These are phyloP conservation scores for Petrolisthes manimaculis DNA, from an alignment of 2,888 invertebrate genomes.

Conservation along the genomic window DNA sequence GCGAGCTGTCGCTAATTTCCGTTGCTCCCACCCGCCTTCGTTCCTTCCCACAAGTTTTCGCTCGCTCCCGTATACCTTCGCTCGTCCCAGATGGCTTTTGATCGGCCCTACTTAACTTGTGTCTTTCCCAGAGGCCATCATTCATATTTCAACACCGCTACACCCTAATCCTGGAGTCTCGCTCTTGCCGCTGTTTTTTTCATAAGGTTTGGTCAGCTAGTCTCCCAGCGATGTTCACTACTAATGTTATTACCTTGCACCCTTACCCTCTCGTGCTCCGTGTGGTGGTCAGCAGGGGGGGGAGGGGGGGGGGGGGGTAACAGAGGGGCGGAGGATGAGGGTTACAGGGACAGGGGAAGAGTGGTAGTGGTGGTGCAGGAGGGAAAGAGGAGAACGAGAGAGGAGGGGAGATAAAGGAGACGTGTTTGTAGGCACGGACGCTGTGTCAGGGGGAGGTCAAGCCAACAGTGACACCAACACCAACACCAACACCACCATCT, in stretches of 20 bases:
- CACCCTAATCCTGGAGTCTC: constrained; percentile 13
- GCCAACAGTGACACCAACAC: neutral
- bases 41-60: constrained; percentile 46
- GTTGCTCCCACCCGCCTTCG: constrained; percentile 53
- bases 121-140: constrained; percentile 45
- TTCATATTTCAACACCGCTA: constrained; percentile 52
- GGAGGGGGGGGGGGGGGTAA: constrained; percentile 10
- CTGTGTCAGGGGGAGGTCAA: neutral
- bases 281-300: constrained; percentile 37
- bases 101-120: constrained; percentile 57
- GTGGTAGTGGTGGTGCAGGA: constrained; percentile 4
- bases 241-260: constrained; percentile 39
- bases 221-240: constrained; percentile 12
- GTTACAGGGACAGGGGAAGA: neutral
- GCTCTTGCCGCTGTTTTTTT: neutral
- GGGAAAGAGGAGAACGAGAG: neutral
- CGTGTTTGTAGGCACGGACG: neutral
- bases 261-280: constrained; percentile 28
- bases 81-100: constrained; percentile 51
- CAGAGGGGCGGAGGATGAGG: neutral
- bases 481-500: constrained; percentile 12
- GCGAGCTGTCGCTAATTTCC: constrained; percentile 64
- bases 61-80: constrained; percentile 53
- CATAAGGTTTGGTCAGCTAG: neutral
- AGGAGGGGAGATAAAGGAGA: constrained; percentile 1